Evolutionary conservation across 2,797 vertebrate genomes (phyloP), one percentile per base, ranked within the genome.

Genomic region (Aldrovandia affinis): DNA sequence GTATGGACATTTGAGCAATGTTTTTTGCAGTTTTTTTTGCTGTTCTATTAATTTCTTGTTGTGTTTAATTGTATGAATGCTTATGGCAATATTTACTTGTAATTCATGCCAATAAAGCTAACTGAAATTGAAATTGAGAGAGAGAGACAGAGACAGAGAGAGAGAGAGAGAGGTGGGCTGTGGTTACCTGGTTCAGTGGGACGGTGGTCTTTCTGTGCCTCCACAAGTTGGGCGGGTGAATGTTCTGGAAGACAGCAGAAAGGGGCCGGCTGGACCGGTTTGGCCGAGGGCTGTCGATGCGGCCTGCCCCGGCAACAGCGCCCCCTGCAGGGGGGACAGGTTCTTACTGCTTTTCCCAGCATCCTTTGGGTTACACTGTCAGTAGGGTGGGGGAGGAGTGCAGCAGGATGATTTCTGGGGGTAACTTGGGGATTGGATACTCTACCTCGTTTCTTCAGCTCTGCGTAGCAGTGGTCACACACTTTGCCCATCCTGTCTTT

Each of bases 401-500:
- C 47, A 57, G 55, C 18, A 57, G 18, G 55, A 14, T 15, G 18
- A 14, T n/a, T 77, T 4, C 54, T 5, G 25, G 59, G n/a, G 42
- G 70, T 12, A 55, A 6, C 18, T 6, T 28, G 28, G 1, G 22
- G 42, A 54, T 22, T 36, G 39, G 42, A 25, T 47, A 47, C 20
- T 87, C 89, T 93, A 94, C 97, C 97, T 96, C 95, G 95, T 89
- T 95, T 97, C 90, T 95, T 96, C 30, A 99, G 95, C 91, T 99
- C 97, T 8, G 84, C 89, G 77, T 96, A 97, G 91, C 98, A 99
- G 90, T 94, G 96, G 28, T 99, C 96, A 85, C 98, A 99, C 86
- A 99, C 98, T 95, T 98, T 99, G 86, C 97, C 97, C 92, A 96
- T 92, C 83, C 97, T 95, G 89, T 98, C 96, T 91, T 97, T 98